Percentiles rank a stretch among this genome's conserved stretches.
phyloP scores from a whole-genome alignment of 2,113 vertebrate species.

The Tragelaphus strepsiceros region DNA sequence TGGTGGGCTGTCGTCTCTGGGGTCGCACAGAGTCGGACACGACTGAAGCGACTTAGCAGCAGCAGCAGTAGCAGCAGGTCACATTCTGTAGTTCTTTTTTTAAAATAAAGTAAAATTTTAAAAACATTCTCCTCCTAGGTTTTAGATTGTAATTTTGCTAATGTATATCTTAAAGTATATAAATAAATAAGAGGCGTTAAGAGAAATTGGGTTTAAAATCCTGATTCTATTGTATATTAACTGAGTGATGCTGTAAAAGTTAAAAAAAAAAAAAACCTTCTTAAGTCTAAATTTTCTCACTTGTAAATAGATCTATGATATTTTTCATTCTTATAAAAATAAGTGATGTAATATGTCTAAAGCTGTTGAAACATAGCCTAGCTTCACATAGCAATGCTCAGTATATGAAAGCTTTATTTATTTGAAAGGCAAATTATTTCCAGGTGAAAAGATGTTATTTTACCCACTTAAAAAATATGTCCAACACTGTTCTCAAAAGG shows the following conservation, averaged over 20 bases:
- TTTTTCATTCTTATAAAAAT: slow-evolving; percentile 5
- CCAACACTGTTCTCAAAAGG: neutral
- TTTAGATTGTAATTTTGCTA: neutral
- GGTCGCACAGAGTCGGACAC: too few species aligned
- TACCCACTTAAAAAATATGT: neutral
- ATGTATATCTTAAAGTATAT: neutral
- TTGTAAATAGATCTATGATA: neutral
- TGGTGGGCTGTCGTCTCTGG: too few species aligned
- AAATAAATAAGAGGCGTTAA: neutral
- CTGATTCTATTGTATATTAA: neutral
- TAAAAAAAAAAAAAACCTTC: neutral
- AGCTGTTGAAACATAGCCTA: neutral
- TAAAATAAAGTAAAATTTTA: neutral
- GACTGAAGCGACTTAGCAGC: too few species aligned
- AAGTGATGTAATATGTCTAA: neutral
- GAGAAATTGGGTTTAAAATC: neutral
- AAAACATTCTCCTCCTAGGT: neutral
- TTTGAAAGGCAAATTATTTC: neutral
- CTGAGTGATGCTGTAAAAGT: neutral
- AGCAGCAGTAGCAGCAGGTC: too few species aligned
- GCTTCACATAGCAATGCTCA: neutral
- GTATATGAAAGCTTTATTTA: neutral
- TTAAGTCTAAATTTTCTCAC: neutral
- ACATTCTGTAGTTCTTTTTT: neutral
- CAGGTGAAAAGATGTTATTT: neutral